A percentile compares a stretch with the other conserved stretches of the same genome.
These are phyloP conservation scores for Tenthredo mesomela DNA, from an alignment of 2,888 invertebrate species.

Conservation along the genomic window DNA sequence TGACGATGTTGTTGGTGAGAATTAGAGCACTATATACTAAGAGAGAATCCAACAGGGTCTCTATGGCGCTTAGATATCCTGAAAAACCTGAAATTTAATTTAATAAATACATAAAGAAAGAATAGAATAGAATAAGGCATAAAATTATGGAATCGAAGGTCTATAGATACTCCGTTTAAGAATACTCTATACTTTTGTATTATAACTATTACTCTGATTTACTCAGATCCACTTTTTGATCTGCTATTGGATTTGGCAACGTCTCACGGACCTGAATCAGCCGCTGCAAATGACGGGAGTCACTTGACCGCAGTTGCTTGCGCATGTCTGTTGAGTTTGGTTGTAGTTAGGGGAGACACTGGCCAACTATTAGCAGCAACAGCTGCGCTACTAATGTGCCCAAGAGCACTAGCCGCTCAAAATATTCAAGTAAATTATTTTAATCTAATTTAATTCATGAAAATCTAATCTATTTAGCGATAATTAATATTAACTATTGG, in stretches of 20 bases:
- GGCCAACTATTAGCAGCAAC: slow-evolving; percentile 93
- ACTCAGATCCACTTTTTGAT: slow-evolving; percentile 89
- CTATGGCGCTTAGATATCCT: background rate
- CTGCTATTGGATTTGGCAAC: slow-evolving; percentile 91
- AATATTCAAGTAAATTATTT: slow-evolving; percentile 84
- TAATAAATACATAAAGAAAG: background rate
- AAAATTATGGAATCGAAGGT: background rate
- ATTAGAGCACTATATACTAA: background rate
- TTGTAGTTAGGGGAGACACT: slow-evolving; percentile 95
- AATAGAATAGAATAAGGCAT: background rate
- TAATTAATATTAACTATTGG: background rate
- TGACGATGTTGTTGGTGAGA: slow-evolving; percentile 84
- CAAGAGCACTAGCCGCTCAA: slow-evolving; percentile 87
- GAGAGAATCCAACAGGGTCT: background rate
- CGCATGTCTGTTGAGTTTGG: slow-evolving; percentile 94
- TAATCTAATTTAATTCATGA: background rate
- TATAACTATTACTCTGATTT: slow-evolving; percentile 73
- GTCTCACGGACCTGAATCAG: slow-evolving; percentile 82
- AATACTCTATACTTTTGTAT: background rate
- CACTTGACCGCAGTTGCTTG: slow-evolving; percentile 93
- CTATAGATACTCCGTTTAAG: slow-evolving; percentile 40
- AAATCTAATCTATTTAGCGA: background rate
- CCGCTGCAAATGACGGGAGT: slow-evolving; percentile 82
- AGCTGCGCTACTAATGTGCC: slow-evolving; percentile 92
- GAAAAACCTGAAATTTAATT: background rate